phyloP scores from a whole-genome alignment of 1,140 invertebrate genomes.

The Caenorhabditis briggsae region DNA sequence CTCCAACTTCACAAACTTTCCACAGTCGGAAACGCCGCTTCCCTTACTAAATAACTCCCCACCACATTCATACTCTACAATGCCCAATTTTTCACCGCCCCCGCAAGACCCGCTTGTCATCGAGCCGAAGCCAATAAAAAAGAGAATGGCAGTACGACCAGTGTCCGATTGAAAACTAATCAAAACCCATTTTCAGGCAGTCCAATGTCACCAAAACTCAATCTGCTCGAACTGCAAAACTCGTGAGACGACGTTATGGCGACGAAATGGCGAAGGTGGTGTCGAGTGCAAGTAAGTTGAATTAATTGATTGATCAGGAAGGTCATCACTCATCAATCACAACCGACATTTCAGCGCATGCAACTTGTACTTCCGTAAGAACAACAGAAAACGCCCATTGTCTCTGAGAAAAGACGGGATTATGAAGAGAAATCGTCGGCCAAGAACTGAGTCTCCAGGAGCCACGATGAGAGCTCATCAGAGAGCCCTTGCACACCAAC shows the following conservation, averaged over 20 bases:
- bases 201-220: conserved; percentile 67
- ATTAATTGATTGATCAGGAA: too few relatives aligned
- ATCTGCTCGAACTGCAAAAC: conserved; percentile 72
- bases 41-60: conserved; percentile 8
- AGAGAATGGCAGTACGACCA: conserved; percentile 56
- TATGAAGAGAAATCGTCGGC: conserved; percentile 68
- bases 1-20: conserved; percentile 1
- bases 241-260: conserved; percentile 70
- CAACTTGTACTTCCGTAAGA: conserved; percentile 70
- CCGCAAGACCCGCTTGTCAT: conserved; percentile 59
- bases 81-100: conserved; percentile 54
- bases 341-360: conserved; percentile 66
- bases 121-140: conserved; percentile 55
- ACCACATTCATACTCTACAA: conserved; percentile 27
- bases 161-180: neutral
- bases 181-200: conserved; percentile 50
- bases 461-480: conserved; percentile 5
- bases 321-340: neutral
- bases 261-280: conserved; percentile 93
- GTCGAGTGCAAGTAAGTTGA: conserved; percentile 87
- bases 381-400: conserved; percentile 62
- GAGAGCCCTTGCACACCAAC: conserved; percentile 1
- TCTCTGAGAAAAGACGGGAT: conserved; percentile 65
- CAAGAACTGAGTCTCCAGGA: conserved; percentile 57
- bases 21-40: conserved; percentile 1